Percentiles rank a stretch among this genome's conserved stretches.
Evolutionary conservation across 2,113 vertebrate genomes (phyloP).

Genomic region (Salminus brasiliensis): DNA sequence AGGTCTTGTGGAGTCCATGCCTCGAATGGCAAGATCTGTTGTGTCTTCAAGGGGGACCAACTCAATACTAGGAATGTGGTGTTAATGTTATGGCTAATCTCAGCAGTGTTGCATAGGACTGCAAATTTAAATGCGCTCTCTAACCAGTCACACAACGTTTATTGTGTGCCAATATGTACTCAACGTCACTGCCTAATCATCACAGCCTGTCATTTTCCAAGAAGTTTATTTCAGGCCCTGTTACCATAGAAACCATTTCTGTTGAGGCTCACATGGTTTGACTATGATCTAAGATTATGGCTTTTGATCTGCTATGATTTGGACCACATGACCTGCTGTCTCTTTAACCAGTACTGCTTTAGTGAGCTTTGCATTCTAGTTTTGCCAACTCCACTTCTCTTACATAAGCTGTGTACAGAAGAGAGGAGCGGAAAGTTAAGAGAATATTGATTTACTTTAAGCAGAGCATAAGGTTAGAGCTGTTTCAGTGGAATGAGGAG

Average conservation of each 20-base stretch:
- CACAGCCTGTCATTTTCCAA: not conserved
- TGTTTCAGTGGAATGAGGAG: too few species aligned
- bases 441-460: not conserved
- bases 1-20: too few species aligned
- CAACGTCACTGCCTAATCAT: not conserved
- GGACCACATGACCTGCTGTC: not conserved
- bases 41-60: too few species aligned
- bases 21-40: too few species aligned
- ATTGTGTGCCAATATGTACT: not conserved
- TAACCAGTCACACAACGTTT: not conserved
- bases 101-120: not conserved
- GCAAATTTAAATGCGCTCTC: not conserved
- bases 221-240: slow-evolving; percentile 4
- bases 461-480: not conserved
- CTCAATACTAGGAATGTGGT: too few species aligned
- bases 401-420: not conserved
- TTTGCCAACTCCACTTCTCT: not conserved
- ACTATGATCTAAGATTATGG: not conserved
- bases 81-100: not conserved
- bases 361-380: not conserved
- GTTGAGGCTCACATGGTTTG: not conserved
- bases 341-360: not conserved
- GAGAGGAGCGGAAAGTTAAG: not conserved
- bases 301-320: not conserved
- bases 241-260: not conserved